Percentiles rank a stretch among this genome's conserved stretches.
phyloP scores from a whole-genome alignment of 2,888 invertebrate species.

The Acrobasis suavella region DNA sequence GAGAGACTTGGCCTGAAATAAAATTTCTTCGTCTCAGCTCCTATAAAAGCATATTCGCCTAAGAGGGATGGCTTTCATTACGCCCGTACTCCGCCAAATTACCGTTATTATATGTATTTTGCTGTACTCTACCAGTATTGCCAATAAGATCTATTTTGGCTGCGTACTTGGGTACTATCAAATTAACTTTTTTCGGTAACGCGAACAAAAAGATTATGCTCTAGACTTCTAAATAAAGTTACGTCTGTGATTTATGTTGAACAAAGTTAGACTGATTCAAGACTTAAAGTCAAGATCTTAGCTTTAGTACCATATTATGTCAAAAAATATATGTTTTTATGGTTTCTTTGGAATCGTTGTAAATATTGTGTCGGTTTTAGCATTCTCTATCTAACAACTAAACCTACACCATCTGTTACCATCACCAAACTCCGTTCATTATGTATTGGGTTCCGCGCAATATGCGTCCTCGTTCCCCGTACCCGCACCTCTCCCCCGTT shows the following conservation, averaged over 20 bases:
- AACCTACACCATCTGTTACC: no score
- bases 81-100: slow-evolving; percentile 8
- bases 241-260: neutral
- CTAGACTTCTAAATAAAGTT: neutral
- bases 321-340: no score
- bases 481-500: no score
- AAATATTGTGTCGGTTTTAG: no score
- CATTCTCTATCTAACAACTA: no score
- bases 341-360: no score
- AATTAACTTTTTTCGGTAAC: slow-evolving; percentile 9
- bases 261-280: neutral
- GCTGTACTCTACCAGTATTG: neutral
- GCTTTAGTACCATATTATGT: no score
- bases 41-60: slow-evolving; percentile 19
- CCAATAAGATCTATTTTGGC: slow-evolving; percentile 3
- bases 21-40: slow-evolving; percentile 8
- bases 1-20: slow-evolving; percentile 2
- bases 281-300: neutral
- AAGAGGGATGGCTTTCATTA: slow-evolving; percentile 13
- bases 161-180: neutral
- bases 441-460: no score
- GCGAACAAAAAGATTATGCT: slow-evolving; percentile 8
- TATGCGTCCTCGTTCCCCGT: no score
- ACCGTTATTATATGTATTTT: slow-evolving; percentile 15
- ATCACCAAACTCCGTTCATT: no score